Base-by-base conservation (phyloP, 2,797 vertebrate species). In the Naso thynnoides region DNA sequence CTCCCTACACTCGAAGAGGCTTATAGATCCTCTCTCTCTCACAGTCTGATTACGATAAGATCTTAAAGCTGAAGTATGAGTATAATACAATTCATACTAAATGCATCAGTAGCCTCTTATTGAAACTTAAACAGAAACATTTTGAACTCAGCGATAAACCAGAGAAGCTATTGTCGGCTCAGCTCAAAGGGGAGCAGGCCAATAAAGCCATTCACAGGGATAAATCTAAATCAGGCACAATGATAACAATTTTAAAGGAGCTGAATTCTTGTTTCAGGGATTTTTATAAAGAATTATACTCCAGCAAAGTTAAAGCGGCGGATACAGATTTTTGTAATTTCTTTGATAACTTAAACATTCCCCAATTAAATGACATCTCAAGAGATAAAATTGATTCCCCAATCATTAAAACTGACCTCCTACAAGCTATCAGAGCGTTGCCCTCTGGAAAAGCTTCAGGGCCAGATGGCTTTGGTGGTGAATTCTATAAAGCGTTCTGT, bases 281-380 rank as follows among this genome's bases (percentile, higher is more conserved):
- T 1, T 15, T 38, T 8, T 55, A 36, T 7, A 14, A 21, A 8
- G 19, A n/a, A n/a, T 15, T 36, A 7, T 54, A 21, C 7, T 13
- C 19, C 19, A 8, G 2, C 10, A 21, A 21, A 11, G 19, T 18
- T 6, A 33, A 18, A 19, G 8, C 23, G 3, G 15, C 23, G 14
- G 19, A 15, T 9, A 5, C 11, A 21, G 53, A 36, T 8, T 36
- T 36, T 4, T 6, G 1, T 1, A 36, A 14, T 0, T 56, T 56
- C 21, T 56, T 56, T 56, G 49, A 0, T 9, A 52, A 52, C 4
- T 10, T 52, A 29, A 29, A 19, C 27, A 7, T 52, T 38, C 31
- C 31, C 21, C 29, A 23, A 16, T 2, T 38, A 38, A 2, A 21
- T 18, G 3, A 0, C 3, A 1, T 5, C 0, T 6, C 11, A 1